Conservation (phyloP, 2,113 vertebrate genomes). For the Pseudorectes ferrugineus region DNA sequence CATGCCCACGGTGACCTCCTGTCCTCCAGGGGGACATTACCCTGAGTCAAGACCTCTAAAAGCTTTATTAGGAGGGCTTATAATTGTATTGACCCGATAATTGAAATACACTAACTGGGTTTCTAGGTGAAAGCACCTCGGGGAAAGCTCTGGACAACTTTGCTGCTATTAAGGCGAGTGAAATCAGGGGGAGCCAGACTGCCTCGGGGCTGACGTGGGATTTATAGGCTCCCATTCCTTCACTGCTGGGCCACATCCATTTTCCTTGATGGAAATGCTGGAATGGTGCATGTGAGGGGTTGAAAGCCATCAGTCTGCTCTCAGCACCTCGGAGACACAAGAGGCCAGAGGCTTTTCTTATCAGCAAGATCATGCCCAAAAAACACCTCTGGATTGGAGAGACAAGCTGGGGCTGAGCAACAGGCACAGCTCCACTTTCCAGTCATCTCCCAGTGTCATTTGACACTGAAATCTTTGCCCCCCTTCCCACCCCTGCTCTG, state of each 20-base stretch:
- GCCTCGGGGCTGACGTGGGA: background rate
- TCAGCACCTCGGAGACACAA: background rate
- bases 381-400: background rate
- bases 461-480: too few relatives aligned
- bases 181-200: background rate
- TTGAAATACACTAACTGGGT: background rate
- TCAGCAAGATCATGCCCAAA: background rate
- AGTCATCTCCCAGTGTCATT: rapidly evolving
- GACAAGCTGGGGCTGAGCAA: background rate
- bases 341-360: background rate
- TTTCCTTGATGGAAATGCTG: background rate
- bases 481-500: rapidly evolving
- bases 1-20: background rate
- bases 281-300: rapidly evolving
- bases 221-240: background rate
- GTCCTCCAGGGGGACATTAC: background rate
- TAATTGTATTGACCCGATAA: background rate
- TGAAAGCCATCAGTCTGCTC: background rate
- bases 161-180: background rate
- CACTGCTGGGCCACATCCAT: background rate
- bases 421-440: background rate
- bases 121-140: slow-evolving; percentile 4
- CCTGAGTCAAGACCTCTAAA: background rate
- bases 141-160: background rate
- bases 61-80: background rate